Conservation (phyloP, 2,113 vertebrate species). For the Osmerus eperlanus region DNA sequence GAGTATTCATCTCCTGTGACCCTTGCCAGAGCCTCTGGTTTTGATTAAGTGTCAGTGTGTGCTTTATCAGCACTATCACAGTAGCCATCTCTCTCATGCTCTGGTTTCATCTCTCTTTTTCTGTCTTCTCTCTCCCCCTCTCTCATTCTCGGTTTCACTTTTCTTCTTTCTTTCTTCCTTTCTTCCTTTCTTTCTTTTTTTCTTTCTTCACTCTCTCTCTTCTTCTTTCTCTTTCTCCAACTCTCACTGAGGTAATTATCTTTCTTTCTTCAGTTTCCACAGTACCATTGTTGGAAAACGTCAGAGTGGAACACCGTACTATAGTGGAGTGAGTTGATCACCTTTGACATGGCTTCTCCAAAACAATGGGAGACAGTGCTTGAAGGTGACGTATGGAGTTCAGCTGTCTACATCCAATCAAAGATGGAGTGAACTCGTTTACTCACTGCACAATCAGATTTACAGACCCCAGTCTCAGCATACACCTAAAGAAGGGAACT, state of each 20-base stretch:
- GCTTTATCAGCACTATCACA: constrained; percentile 41
- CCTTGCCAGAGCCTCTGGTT: constrained; percentile 36
- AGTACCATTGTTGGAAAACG: constrained; percentile 20
- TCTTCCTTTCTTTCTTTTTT: background rate
- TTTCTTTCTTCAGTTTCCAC: background rate
- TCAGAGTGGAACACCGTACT: constrained; percentile 11
- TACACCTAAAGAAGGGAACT: too few species aligned
- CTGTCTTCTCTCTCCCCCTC: background rate
- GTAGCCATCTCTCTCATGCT: constrained; percentile 20
- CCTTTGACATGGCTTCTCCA: constrained; percentile 24
- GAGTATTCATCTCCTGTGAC: constrained; percentile 23
- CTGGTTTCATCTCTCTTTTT: background rate
- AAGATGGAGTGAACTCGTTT: background rate
- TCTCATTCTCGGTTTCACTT: background rate
- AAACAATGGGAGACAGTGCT: constrained; percentile 18
- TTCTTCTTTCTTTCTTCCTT: background rate
- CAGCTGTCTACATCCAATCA: background rate
- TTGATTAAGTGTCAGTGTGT: constrained; percentile 32
- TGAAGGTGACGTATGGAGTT: constrained; percentile 10
- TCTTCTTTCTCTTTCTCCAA: constrained; percentile 22
- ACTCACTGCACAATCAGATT: background rate
- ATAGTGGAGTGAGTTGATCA: constrained; percentile 30
- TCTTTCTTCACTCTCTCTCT: constrained; percentile 1
- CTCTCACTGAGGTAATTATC: constrained; percentile 5
- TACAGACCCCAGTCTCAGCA: background rate